A percentile compares a stretch with the other conserved stretches of the same genome.
These are phyloP conservation scores for Cybosia mesomella DNA, from an alignment of 2,888 invertebrate genomes.

Conservation along the genomic window DNA sequence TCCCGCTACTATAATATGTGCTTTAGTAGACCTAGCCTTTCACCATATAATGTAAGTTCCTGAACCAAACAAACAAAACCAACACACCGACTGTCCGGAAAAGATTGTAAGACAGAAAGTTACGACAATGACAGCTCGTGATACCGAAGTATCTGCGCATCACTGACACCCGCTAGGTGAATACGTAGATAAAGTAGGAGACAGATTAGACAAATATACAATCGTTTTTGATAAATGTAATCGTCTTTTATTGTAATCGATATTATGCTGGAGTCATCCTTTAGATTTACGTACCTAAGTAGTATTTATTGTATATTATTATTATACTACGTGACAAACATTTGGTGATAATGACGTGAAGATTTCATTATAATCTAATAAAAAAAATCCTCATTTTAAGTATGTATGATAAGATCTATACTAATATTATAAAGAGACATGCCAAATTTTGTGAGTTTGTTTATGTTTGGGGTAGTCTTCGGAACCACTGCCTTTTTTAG, in stretches of 20 bases:
- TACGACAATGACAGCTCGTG: constrained; percentile 44
- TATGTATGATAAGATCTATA: no score
- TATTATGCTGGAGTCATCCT: constrained; percentile 5
- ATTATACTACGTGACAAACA: background rate
- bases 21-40: background rate
- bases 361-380: background rate
- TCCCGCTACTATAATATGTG: background rate
- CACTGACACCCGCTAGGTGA: constrained; percentile 50
- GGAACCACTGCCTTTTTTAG: no score
- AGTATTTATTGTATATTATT: background rate
- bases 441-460: no score
- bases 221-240: constrained; percentile 62
- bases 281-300: background rate
- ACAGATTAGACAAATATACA: constrained; percentile 62
- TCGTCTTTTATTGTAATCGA: constrained; percentile 52
- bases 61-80: constrained; percentile 31
- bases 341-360: background rate
- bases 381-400: no score
- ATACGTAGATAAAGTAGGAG: constrained; percentile 53
- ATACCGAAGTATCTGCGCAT: constrained; percentile 51
- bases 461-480: no score
- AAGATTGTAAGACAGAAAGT: constrained; percentile 27
- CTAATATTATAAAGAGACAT: no score
- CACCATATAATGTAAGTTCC: constrained; percentile 27
- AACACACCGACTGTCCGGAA: constrained; percentile 33